A percentile compares a stretch with the other conserved stretches of the same genome.
Conservation (phyloP, 2,113 vertebrate genomes). For the Brachionichthys hirsutus region DNA sequence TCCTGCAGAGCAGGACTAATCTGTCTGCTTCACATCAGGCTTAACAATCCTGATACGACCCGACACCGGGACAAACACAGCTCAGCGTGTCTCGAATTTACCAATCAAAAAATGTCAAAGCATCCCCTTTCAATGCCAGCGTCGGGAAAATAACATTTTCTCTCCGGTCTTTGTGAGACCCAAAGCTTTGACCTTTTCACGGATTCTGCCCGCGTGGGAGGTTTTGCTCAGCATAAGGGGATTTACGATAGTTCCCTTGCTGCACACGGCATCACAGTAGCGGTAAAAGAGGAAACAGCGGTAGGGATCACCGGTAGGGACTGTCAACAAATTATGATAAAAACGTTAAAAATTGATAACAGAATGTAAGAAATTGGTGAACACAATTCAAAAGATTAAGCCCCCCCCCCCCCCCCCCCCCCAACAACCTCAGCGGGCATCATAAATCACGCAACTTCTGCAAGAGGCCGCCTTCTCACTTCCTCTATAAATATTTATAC, state of each 20-base stretch:
- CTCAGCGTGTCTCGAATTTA: slow-evolving; percentile 45
- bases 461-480: neutral
- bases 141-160: slow-evolving; percentile 41
- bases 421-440: slow-evolving; percentile 19
- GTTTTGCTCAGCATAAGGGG: slow-evolving; percentile 29
- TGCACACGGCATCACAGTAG: slow-evolving; percentile 42
- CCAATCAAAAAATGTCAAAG: slow-evolving; percentile 58
- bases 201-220: slow-evolving; percentile 51
- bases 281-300: no score
- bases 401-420: no score
- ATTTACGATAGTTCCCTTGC: slow-evolving; percentile 47
- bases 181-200: slow-evolving; percentile 45
- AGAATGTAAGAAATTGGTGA: slow-evolving; percentile 16
- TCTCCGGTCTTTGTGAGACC: slow-evolving; percentile 10
- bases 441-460: slow-evolving; percentile 25
- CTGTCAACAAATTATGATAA: neutral
- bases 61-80: slow-evolving; percentile 61
- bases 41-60: slow-evolving; percentile 56
- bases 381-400: slow-evolving; percentile 30
- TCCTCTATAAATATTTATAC: slow-evolving; percentile 33
- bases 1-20: slow-evolving; percentile 56
- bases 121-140: slow-evolving; percentile 30
- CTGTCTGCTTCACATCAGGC: slow-evolving; percentile 38
- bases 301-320: no score
- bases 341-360: slow-evolving; percentile 39